Percentiles rank a stretch among this genome's conserved stretches.
Conservation (phyloP, 2,113 vertebrate species). For the Azemiops feae region DNA sequence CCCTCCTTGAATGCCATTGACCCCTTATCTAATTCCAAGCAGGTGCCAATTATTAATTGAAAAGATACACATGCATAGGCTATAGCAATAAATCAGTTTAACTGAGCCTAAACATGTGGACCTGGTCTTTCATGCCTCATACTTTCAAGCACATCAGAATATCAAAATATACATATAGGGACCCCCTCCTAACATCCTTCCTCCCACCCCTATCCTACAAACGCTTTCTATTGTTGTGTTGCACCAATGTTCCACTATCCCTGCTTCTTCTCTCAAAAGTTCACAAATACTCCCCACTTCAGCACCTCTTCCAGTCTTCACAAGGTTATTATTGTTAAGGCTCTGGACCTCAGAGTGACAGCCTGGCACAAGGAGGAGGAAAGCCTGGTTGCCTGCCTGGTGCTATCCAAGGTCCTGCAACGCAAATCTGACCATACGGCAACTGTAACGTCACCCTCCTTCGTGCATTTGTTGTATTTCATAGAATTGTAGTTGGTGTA, state of each 20-base stretch:
- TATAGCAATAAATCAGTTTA: background rate
- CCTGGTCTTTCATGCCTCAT: background rate
- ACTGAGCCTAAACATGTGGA: background rate
- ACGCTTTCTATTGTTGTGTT: background rate
- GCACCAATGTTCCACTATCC: background rate
- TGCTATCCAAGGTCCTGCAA: conserved; percentile 11
- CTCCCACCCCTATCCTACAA: background rate
- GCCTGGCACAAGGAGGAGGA: background rate
- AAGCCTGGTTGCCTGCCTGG: background rate
- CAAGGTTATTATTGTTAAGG: background rate
- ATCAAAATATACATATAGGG: background rate
- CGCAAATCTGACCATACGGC: background rate
- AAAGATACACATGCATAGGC: background rate
- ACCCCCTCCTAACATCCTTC: background rate
- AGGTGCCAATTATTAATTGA: background rate
- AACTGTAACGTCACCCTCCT: background rate
- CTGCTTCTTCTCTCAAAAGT: background rate
- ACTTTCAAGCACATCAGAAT: background rate
- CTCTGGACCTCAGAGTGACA: background rate
- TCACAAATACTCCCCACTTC: background rate
- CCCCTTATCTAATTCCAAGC: background rate
- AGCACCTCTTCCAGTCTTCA: background rate
- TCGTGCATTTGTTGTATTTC: background rate
- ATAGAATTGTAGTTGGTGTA: background rate
- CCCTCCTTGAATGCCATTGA: background rate